These are phyloP conservation scores for Eptesicus fuscus DNA, from an alignment of 2,113 vertebrate genomes.

Conservation along the genomic window DNA sequence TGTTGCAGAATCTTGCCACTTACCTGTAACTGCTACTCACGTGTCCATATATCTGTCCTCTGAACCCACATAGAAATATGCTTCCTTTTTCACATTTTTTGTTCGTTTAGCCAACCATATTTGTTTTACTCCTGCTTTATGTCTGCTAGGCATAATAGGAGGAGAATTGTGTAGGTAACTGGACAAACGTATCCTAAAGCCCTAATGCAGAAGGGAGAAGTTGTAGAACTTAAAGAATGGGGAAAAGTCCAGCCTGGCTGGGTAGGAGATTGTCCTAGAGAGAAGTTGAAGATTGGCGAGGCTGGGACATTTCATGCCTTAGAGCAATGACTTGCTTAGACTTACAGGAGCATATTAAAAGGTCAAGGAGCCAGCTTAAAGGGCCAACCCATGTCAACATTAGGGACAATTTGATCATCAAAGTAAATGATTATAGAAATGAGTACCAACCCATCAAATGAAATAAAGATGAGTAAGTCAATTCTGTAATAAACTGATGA, in stretches of 20 bases:
- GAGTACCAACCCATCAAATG: not conserved
- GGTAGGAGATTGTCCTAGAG: not conserved
- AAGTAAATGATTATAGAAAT: not conserved
- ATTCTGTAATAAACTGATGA: not conserved
- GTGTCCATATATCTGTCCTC: not conserved
- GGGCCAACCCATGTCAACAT: not conserved
- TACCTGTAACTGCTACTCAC: not conserved
- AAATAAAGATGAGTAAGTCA: not conserved
- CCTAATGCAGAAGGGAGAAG: not conserved
- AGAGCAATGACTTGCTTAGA: not conserved
- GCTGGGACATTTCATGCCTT: not conserved
- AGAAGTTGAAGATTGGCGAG: not conserved
- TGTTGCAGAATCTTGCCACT: not conserved
- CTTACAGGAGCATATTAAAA: not conserved
- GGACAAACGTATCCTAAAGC: not conserved
- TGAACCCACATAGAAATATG: not conserved
- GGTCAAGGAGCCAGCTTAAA: not conserved
- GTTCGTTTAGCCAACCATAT: not conserved
- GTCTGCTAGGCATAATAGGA: not conserved
- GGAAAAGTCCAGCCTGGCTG: fast-evolving
- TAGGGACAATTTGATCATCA: not conserved
- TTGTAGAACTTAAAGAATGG: not conserved
- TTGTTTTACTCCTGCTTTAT: not conserved
- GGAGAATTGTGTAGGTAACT: not conserved
- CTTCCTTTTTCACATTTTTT: not conserved